Percentiles rank a stretch among this genome's conserved stretches.
Conservation (phyloP, 2,113 vertebrate species). For the Pseudolaguvia tuberculata region DNA sequence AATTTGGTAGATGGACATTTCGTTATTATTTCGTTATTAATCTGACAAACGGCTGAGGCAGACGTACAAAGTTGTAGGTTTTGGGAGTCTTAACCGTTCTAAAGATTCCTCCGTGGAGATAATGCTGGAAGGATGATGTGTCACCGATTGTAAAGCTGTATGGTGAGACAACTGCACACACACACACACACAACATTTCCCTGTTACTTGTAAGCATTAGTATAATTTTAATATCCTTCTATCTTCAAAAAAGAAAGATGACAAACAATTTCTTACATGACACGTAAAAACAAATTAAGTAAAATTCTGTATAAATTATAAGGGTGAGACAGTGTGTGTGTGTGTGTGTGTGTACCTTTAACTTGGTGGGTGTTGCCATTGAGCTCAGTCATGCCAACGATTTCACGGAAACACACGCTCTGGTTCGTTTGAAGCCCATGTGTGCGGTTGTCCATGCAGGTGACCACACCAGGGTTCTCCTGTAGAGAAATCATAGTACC, state of each 20-base stretch:
- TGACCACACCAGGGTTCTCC: slow-evolving; percentile 84
- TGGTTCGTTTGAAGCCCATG: slow-evolving; percentile 92
- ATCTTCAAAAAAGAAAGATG: too few relatives aligned
- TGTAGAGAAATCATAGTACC: slow-evolving; percentile 22
- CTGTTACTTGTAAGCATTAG: background rate
- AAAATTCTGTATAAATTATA: background rate
- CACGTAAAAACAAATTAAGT: too few relatives aligned
- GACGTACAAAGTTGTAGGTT: slow-evolving; percentile 86
- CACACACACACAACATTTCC: slow-evolving; percentile 21
- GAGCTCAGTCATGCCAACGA: slow-evolving; percentile 86
- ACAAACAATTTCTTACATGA: too few relatives aligned
- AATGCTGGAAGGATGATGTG: slow-evolving; percentile 79
- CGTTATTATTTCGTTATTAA: background rate
- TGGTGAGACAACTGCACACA: slow-evolving; percentile 79
- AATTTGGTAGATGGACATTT: background rate
- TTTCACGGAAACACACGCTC: slow-evolving; percentile 84
- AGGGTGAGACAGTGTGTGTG: too few relatives aligned
- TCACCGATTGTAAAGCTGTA: slow-evolving; percentile 89
- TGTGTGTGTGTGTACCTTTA: slow-evolving; percentile 73
- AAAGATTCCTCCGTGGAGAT: slow-evolving; percentile 89
- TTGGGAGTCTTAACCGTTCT: slow-evolving; percentile 82
- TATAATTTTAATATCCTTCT: background rate
- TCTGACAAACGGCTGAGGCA: background rate
- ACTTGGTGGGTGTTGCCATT: slow-evolving; percentile 79
- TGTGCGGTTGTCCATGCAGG: slow-evolving; percentile 89